These are phyloP conservation scores for Luperina testacea DNA, from an alignment of 2,888 invertebrate genomes.

Conservation along the genomic window DNA sequence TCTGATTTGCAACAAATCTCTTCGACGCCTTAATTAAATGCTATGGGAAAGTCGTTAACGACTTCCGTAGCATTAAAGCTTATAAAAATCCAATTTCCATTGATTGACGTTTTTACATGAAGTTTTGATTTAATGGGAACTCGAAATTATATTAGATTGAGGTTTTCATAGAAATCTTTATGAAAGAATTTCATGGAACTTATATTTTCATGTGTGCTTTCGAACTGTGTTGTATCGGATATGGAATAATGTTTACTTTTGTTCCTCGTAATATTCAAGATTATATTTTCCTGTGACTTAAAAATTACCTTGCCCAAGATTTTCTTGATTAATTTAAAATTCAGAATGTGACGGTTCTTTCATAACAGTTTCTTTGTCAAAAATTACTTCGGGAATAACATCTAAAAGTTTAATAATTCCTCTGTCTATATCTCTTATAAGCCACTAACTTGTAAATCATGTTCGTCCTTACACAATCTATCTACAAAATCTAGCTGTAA, in stretches of 20 bases:
- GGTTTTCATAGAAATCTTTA: constrained; percentile 4
- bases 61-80: constrained; percentile 20
- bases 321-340: not conserved
- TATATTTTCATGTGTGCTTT: not conserved
- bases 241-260: not conserved
- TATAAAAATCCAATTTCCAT: constrained; percentile 27
- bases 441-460: too few species aligned
- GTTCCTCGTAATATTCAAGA: not conserved
- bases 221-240: not conserved
- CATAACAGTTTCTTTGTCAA: not conserved
- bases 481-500: not conserved
- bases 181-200: not conserved
- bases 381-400: not conserved
- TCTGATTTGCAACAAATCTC: constrained; percentile 21
- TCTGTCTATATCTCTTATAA: too few species aligned
- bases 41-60: constrained; percentile 19
- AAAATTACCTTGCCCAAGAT: not conserved
- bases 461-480: not conserved
- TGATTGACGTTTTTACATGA: constrained; percentile 25
- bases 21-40: constrained; percentile 11
- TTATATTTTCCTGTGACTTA: not conserved
- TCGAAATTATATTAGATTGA: constrained; percentile 24
- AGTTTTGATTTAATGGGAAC: constrained; percentile 11
- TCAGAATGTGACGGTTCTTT: not conserved
- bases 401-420: not conserved